Percentiles rank a stretch among this genome's conserved stretches.
These are phyloP conservation scores for Esox lucius DNA, from an alignment of 2,797 vertebrate species.

Conservation along the genomic window DNA sequence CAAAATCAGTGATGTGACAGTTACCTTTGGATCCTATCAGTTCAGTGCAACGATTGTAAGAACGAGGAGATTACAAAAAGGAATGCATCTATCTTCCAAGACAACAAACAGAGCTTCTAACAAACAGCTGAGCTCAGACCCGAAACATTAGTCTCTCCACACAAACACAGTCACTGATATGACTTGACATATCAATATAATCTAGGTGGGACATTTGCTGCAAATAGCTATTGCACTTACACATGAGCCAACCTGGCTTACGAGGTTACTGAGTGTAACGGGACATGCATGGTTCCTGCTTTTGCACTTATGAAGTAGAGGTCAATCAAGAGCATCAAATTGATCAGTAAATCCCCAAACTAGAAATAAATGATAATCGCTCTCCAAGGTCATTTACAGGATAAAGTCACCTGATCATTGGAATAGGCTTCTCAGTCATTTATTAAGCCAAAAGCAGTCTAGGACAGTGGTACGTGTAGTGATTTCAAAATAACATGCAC, in stretches of 20 bases:
- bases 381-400: slow-evolving; percentile 7
- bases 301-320: slow-evolving; percentile 11
- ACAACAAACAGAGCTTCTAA: neutral
- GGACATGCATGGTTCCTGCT: slow-evolving; percentile 6
- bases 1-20: neutral
- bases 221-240: neutral
- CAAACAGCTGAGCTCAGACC: neutral
- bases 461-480: neutral
- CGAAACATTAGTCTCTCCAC: neutral
- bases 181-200: neutral
- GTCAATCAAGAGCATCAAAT: neutral
- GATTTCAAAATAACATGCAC: slow-evolving; percentile 1
- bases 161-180: neutral
- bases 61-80: neutral
- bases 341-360: neutral
- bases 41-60: neutral
- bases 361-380: neutral
- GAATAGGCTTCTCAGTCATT: neutral
- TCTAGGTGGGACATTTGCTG: neutral
- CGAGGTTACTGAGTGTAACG: slow-evolving; percentile 11
- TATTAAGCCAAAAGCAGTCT: neutral
- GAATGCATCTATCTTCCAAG: neutral
- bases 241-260: neutral
- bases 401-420: neutral
- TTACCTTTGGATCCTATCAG: neutral